A percentile compares a stretch with the other conserved stretches of the same genome.
Evolutionary conservation across 1,140 invertebrate species (phyloP).

Genomic region (Drosophila simulans): DNA sequence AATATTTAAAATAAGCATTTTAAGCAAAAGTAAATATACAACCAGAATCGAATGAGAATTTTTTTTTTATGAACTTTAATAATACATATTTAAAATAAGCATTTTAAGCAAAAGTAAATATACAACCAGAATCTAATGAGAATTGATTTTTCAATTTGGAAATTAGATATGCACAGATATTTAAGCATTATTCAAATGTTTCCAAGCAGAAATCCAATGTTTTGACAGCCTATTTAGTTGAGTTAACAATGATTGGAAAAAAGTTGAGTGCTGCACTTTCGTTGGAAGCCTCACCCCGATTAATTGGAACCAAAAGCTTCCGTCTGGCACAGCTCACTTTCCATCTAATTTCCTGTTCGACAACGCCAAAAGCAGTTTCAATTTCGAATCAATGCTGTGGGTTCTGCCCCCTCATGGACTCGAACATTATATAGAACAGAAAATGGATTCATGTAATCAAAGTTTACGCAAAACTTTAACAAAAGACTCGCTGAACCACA

Average conservation of each 20-base stretch:
- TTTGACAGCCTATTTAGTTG: slow-evolving; percentile 22
- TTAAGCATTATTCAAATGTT: neutral
- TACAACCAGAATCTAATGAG: too few species aligned
- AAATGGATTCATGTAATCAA: slow-evolving; percentile 35
- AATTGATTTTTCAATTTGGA: too few species aligned
- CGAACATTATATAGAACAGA: slow-evolving; percentile 20
- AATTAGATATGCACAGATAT: neutral
- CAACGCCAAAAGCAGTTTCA: slow-evolving; percentile 50
- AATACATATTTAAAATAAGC: too few species aligned
- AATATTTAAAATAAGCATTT: too few species aligned
- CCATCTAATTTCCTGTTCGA: slow-evolving; percentile 46
- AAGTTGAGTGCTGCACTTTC: slow-evolving; percentile 22
- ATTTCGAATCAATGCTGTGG: slow-evolving; percentile 50
- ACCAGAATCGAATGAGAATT: too few species aligned
- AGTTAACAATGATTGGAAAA: neutral
- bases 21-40: too few species aligned
- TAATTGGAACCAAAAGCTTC: slow-evolving; percentile 27
- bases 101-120: too few species aligned
- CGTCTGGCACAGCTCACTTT: slow-evolving; percentile 23
- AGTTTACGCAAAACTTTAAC: slow-evolving; percentile 47
- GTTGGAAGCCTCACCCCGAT: slow-evolving; percentile 33
- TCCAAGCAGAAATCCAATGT: neutral
- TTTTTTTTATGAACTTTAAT: too few species aligned
- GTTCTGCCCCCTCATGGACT: slow-evolving; percentile 20
- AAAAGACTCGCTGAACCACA: slow-evolving; percentile 72